A percentile compares a stretch with the other conserved stretches of the same genome.
phyloP scores from a whole-genome alignment of 2,888 invertebrate genomes.

The Helicoverpa assulta region DNA sequence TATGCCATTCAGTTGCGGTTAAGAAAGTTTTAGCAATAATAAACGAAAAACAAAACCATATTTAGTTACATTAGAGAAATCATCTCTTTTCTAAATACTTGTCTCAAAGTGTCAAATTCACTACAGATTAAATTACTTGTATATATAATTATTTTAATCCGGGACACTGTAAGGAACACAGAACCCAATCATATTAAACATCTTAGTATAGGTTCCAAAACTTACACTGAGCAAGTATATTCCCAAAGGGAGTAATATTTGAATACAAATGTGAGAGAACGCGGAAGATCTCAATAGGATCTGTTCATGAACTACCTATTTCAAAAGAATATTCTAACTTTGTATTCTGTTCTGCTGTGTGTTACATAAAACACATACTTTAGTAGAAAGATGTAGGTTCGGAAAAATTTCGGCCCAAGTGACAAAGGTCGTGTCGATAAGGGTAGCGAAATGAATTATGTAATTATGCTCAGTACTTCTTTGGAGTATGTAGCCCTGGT shows the following conservation, averaged over 20 bases:
- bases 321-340: constrained; percentile 49
- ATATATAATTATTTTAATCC: too few species aligned
- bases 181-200: constrained; percentile 49
- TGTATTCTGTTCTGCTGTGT: constrained; percentile 48
- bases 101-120: too few species aligned
- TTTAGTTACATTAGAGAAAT: too few species aligned
- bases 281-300: constrained; percentile 67
- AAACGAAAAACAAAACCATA: too few species aligned
- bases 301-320: constrained; percentile 45
- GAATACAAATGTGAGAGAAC: constrained; percentile 73
- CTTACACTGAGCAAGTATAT: constrained; percentile 67
- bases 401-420: constrained; percentile 15
- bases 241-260: constrained; percentile 70
- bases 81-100: too few species aligned
- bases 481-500: constrained; percentile 30
- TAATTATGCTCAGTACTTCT: constrained; percentile 25
- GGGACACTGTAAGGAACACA: constrained; percentile 24
- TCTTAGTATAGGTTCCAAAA: constrained; percentile 48
- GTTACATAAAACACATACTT: constrained; percentile 53
- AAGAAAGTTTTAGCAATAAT: too few species aligned
- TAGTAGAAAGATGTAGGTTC: constrained; percentile 32
- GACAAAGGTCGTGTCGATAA: constrained; percentile 23
- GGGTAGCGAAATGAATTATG: constrained; percentile 27
- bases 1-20: too few species aligned
- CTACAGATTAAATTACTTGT: too few species aligned